A percentile compares a stretch with the other conserved stretches of the same genome.
Evolutionary conservation across 2,113 vertebrate species (phyloP).

Genomic region (Noctilio leporinus): DNA sequence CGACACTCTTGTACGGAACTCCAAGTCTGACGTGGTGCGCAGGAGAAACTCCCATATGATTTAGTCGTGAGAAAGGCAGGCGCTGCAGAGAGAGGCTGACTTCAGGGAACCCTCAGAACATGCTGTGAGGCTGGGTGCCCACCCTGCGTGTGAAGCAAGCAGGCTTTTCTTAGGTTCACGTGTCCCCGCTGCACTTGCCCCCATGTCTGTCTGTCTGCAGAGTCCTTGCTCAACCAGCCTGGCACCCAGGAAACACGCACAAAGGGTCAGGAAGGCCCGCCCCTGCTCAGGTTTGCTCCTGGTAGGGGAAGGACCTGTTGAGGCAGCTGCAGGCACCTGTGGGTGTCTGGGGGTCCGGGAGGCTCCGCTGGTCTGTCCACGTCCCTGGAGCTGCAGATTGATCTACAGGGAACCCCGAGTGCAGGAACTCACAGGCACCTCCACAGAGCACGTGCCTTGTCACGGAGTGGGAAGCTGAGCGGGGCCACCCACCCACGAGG

Average conservation of each 20-base stretch:
- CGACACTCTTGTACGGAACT: not conserved
- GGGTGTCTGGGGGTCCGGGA: not conserved
- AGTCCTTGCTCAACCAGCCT: not conserved
- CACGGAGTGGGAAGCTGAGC: not conserved
- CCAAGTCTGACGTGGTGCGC: too few relatives aligned
- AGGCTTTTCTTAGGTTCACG: not conserved
- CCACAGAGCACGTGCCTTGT: too few relatives aligned
- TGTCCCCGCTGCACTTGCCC: not conserved
- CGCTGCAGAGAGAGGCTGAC: rapidly evolving
- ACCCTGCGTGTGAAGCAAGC: not conserved
- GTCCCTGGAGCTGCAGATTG: not conserved
- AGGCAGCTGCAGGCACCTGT: not conserved
- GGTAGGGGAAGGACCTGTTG: not conserved
- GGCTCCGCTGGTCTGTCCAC: rapidly evolving
- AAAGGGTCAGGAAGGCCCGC: too few relatives aligned
- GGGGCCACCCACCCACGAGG: constrained; percentile 9
- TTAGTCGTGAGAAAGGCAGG: not conserved
- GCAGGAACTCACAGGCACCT: too few relatives aligned
- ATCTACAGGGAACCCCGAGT: too few relatives aligned
- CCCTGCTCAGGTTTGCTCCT: not conserved
- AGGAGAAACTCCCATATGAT: not conserved
- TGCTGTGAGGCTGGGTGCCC: too few relatives aligned
- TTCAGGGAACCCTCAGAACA: rapidly evolving
- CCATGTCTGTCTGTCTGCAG: not conserved
- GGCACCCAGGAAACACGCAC: too few relatives aligned